These are phyloP conservation scores for Coregonus sp. DNA, from an alignment of 2,797 vertebrate genomes.

Conservation along the genomic window DNA sequence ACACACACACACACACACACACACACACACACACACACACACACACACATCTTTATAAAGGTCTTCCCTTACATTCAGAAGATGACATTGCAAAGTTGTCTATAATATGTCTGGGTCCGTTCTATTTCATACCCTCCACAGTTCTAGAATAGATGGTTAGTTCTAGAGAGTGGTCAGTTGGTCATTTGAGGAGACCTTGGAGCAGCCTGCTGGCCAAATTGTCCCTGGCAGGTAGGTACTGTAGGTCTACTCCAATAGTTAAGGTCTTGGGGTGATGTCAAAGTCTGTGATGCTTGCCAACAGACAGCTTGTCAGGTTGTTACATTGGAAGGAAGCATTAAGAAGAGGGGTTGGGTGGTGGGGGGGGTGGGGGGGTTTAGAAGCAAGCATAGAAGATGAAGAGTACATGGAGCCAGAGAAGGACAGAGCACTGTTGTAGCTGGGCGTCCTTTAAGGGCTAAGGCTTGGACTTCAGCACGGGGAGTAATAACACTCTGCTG, in stretches of 20 bases:
- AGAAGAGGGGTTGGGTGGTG: not conserved
- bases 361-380: not conserved
- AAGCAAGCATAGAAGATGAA: conserved; percentile 1
- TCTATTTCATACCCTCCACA: not conserved
- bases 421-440: not conserved
- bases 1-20: not conserved
- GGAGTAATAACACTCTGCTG: not conserved
- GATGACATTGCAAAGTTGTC: conserved; percentile 8
- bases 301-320: not conserved
- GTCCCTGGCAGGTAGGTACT: not conserved
- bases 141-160: conserved; percentile 1
- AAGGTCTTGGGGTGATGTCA: not conserved
- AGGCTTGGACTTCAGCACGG: conserved; percentile 12
- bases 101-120: not conserved
- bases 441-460: conserved; percentile 11
- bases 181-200: not conserved
- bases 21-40: not conserved
- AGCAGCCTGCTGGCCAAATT: not conserved
- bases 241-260: not conserved
- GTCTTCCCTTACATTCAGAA: not conserved
- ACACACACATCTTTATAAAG: not conserved
- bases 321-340: not conserved
- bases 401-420: conserved; percentile 1
- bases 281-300: not conserved
- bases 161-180: not conserved